Percentiles rank a stretch among this genome's conserved stretches.
phyloP scores from a whole-genome alignment of 1,140 invertebrate genomes.

The Lepidurus arcticus region DNA sequence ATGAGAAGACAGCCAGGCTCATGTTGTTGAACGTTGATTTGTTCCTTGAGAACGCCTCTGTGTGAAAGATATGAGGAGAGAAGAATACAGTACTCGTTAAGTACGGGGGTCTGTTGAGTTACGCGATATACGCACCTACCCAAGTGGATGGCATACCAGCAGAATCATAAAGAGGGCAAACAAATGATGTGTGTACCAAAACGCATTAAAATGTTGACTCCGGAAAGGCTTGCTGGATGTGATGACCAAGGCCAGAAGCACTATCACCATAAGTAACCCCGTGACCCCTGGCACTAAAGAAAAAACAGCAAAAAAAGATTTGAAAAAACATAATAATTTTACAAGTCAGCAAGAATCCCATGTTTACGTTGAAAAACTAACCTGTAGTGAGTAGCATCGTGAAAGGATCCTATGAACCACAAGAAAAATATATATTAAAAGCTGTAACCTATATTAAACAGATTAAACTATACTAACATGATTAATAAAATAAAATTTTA shows the following conservation, averaged over 20 bases:
- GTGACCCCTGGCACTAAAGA: conserved; percentile 36
- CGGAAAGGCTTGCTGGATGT: conserved; percentile 34
- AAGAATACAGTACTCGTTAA: background rate
- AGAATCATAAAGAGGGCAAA: conserved; percentile 37
- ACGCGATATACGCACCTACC: conserved; percentile 35
- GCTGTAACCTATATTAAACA: background rate
- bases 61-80: background rate
- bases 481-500: background rate
- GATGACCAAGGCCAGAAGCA: conserved; percentile 31
- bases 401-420: conserved; percentile 28
- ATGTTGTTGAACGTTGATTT: conserved; percentile 32
- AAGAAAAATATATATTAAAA: conserved; percentile 25
- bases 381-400: conserved; percentile 28
- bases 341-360: background rate
- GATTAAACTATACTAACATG: background rate
- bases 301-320: background rate
- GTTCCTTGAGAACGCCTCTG: conserved; percentile 35
- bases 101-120: background rate
- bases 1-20: conserved; percentile 27
- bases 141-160: conserved; percentile 38
- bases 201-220: conserved; percentile 37
- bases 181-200: conserved; percentile 39
- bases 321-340: background rate
- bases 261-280: conserved; percentile 34
- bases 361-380: conserved; percentile 11